Percentiles rank a stretch among this genome's conserved stretches.
Evolutionary conservation across 1,140 invertebrate species (phyloP).

Genomic region (Glossosoma conforme): DNA sequence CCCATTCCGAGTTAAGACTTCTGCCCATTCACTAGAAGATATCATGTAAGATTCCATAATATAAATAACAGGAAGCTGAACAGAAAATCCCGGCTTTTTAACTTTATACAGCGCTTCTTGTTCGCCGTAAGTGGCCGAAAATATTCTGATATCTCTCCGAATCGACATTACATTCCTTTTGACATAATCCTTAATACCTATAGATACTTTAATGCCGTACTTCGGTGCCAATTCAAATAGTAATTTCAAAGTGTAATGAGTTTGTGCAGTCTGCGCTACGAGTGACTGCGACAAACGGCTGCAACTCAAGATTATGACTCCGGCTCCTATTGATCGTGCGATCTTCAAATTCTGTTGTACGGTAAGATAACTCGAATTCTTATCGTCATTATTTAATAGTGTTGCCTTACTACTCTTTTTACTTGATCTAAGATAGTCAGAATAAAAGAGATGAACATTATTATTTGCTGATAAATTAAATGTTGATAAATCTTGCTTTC

Average conservation of each 20-base stretch:
- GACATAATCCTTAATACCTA: conserved; percentile 19
- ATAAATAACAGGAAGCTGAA: conserved; percentile 20
- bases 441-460: conserved; percentile 23
- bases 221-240: conserved; percentile 23
- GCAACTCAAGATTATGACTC: conserved; percentile 13
- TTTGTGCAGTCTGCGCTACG: conserved; percentile 12
- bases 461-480: conserved; percentile 7
- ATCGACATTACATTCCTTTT: conserved; percentile 26
- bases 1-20: conserved; percentile 20
- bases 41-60: conserved; percentile 23
- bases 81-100: conserved; percentile 1
- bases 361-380: conserved; percentile 10
- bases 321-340: conserved; percentile 15
- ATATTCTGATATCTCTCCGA: conserved; percentile 19
- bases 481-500: conserved; percentile 1
- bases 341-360: conserved; percentile 22
- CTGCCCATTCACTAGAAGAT: conserved; percentile 18
- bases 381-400: conserved; percentile 7
- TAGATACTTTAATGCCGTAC: conserved; percentile 18
- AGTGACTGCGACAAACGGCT: conserved; percentile 14
- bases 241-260: conserved; percentile 15
- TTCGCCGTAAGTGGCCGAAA: conserved; percentile 18
- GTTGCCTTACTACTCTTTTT: conserved; percentile 6
- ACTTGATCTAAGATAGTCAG: conserved; percentile 13
- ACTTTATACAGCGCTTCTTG: conserved; percentile 22